phyloP scores from a whole-genome alignment of 64 coral and sea anemone genomes.

The Porites lutea region DNA sequence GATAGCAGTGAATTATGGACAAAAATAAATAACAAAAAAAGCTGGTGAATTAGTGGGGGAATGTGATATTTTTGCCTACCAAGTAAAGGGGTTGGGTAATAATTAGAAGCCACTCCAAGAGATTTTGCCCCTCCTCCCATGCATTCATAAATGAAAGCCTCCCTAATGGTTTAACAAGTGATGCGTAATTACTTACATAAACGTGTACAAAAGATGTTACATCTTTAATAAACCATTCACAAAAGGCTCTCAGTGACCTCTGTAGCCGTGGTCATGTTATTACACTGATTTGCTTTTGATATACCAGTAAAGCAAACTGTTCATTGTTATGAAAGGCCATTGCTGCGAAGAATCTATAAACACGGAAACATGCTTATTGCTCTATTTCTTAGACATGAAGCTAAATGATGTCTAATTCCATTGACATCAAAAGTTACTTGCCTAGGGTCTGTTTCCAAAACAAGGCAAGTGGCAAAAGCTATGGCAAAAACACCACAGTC shows the following conservation, averaged over 20 bases:
- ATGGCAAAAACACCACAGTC: constrained; percentile 41
- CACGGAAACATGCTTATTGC: constrained; percentile 5
- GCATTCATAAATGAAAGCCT: too few species aligned
- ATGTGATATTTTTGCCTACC: too few species aligned
- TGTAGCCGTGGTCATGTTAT: constrained; percentile 19
- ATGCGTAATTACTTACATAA: too few species aligned
- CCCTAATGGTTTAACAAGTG: too few species aligned
- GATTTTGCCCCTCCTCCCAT: too few species aligned
- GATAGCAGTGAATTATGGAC: too few species aligned
- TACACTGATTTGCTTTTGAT: constrained; percentile 6
- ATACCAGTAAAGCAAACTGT: constrained; percentile 15
- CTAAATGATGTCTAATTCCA: constrained; percentile 15
- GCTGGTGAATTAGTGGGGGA: too few species aligned
- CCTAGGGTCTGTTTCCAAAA: constrained; percentile 14
- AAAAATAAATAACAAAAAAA: too few species aligned
- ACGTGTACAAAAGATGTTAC: constrained; percentile 11
- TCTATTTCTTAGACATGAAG: constrained; percentile 6
- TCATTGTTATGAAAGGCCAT: background rate
- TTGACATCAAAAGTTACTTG: constrained; percentile 7
- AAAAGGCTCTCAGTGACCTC: constrained; percentile 14
- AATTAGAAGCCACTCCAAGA: too few species aligned
- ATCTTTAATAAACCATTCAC: background rate
- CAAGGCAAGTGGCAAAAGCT: constrained; percentile 16
- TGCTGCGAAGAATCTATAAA: background rate
- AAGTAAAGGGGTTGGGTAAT: too few species aligned